These are phyloP conservation scores for Helogale parvula DNA, from an alignment of 2,113 vertebrate species.

Conservation along the genomic window DNA sequence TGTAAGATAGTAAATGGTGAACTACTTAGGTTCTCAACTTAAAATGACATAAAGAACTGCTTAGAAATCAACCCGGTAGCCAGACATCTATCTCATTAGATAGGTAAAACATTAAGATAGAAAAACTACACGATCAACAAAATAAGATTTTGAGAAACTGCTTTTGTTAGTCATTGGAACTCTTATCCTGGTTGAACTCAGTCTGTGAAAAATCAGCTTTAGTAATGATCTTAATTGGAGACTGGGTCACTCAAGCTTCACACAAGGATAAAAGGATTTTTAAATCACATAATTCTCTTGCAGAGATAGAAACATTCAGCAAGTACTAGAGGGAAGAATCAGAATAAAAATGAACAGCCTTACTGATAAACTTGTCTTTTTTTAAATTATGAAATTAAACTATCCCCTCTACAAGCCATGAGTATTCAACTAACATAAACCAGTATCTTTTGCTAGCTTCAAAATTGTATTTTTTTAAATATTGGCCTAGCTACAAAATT, in stretches of 20 bases:
- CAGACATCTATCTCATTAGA: background rate
- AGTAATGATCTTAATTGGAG: background rate
- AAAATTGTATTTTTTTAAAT: background rate
- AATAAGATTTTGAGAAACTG: slow-evolving; percentile 27
- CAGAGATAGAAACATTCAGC: background rate
- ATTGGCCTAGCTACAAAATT: background rate
- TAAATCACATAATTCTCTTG: background rate
- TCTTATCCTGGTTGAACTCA: background rate
- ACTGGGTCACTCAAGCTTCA: slow-evolving; percentile 24
- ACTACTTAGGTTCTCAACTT: slow-evolving; percentile 32
- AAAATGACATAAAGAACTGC: slow-evolving; percentile 6
- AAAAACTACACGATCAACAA: slow-evolving; percentile 4
- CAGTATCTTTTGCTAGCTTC: background rate
- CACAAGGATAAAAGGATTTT: background rate
- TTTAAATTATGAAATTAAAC: slow-evolving; percentile 8
- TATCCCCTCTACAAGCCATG: background rate
- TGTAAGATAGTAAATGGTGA: background rate
- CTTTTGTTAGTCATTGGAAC: background rate
- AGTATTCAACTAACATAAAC: background rate
- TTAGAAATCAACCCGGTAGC: background rate
- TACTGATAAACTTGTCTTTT: background rate
- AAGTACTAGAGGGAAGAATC: background rate
- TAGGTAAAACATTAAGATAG: background rate
- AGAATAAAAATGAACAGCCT: background rate
- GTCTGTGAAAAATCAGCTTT: background rate